phyloP scores from a whole-genome alignment of 2,888 invertebrate genomes.

The Podabrus alpinus region DNA sequence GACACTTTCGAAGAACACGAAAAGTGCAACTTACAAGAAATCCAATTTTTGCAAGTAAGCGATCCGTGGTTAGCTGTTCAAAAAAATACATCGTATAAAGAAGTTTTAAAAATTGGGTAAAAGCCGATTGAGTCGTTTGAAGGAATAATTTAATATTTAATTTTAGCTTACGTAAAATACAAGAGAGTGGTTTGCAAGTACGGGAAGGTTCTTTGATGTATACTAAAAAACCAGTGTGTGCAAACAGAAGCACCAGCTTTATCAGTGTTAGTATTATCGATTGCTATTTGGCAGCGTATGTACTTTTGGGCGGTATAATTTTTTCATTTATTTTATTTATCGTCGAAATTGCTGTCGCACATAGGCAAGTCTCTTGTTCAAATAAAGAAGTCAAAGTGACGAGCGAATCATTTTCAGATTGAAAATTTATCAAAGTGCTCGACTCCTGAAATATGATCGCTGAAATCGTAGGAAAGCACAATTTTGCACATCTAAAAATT shows the following conservation, averaged over 20 bases:
- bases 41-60: slow-evolving; percentile 63
- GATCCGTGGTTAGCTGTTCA: slow-evolving; percentile 68
- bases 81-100: slow-evolving; percentile 65
- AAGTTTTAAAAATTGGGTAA: slow-evolving; percentile 69
- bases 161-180: slow-evolving; percentile 60
- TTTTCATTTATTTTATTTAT: slow-evolving; percentile 42
- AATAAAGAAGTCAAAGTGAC: neutral
- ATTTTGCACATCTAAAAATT: neutral
- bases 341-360: slow-evolving; percentile 35
- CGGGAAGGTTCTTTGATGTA: slow-evolving; percentile 62
- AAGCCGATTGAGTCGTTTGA: slow-evolving; percentile 10
- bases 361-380: neutral
- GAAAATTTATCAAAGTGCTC: neutral
- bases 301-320: slow-evolving; percentile 45
- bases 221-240: slow-evolving; percentile 64
- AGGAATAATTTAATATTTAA: neutral
- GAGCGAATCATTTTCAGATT: neutral
- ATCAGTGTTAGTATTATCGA: slow-evolving; percentile 65
- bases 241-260: slow-evolving; percentile 61
- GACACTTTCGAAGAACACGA: slow-evolving; percentile 72
- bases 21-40: slow-evolving; percentile 73
- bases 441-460: neutral
- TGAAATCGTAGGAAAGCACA: neutral
- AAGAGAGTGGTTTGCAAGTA: slow-evolving; percentile 63
- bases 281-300: slow-evolving; percentile 57